Percentiles rank a stretch among this genome's conserved stretches.
Evolutionary conservation across 2,888 invertebrate genomes (phyloP).

Genomic region (Apeira syringaria): DNA sequence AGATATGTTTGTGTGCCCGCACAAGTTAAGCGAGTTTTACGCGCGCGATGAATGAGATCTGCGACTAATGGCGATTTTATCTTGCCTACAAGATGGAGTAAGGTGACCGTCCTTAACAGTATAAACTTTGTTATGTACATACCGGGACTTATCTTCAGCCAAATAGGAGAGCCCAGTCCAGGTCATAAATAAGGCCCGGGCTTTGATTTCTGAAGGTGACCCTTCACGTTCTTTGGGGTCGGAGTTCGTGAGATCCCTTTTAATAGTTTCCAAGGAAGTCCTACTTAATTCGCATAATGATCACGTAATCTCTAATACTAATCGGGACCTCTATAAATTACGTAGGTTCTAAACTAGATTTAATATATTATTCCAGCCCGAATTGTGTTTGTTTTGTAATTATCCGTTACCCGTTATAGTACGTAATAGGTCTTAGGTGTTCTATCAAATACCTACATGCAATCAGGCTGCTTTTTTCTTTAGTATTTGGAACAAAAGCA

Average conservation of each 20-base stretch:
- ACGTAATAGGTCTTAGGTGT: no score
- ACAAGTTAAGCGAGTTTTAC: conserved; percentile 49
- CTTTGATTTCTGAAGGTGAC: conserved; percentile 79
- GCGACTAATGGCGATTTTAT: conserved; percentile 79
- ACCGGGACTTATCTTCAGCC: conserved; percentile 67
- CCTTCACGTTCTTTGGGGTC: conserved; percentile 60
- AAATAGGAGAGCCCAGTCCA: conserved; percentile 62
- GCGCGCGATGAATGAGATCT: conserved; percentile 74
- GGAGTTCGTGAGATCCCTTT: conserved; percentile 66
- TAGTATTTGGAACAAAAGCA: no score
- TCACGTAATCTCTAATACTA: conserved; percentile 60
- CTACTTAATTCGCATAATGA: conserved; percentile 71
- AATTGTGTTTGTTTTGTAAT: conserved; percentile 34
- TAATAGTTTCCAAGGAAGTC: conserved; percentile 71
- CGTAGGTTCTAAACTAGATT: conserved; percentile 42
- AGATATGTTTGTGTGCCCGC: conserved; percentile 49
- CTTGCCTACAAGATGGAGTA: conserved; percentile 64
- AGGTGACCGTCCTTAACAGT: conserved; percentile 68
- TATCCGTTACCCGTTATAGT: no score
- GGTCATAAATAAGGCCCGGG: conserved; percentile 74
- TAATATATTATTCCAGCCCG: conserved; percentile 30
- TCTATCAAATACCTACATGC: no score
- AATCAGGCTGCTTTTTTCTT: no score
- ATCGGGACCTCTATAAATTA: conserved; percentile 52
- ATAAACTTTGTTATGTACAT: conserved; percentile 72